Evolutionary conservation across 2,888 invertebrate genomes (phyloP), one percentile per base, ranked within the genome.

Genomic region (Plutella xylostella): DNA sequence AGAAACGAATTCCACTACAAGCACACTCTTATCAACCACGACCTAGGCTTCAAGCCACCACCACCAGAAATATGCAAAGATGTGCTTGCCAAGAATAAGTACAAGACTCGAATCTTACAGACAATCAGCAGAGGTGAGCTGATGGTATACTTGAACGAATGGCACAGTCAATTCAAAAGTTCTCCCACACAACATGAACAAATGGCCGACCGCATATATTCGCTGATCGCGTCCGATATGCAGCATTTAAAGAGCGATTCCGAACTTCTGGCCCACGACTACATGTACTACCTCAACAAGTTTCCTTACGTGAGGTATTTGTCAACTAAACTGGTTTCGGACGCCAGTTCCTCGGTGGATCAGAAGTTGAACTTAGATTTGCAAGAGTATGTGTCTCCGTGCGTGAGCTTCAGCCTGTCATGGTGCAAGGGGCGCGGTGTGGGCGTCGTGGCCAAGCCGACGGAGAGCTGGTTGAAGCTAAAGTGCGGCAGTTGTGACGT

Each of bases 21-120:
- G n/a, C 43, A 43, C 22, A 43, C 43, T 2, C n/a, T 43, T 9
- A 28, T 43, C 4, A 43, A 43, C 37, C 15, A 14, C 7, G 25
- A 37, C 12, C 28, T 43, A 14, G 28, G 15, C 5, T 1, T 4
- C 6, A 14, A 2, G 6, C 22, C 35, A 0, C 11, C 6, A 11
- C 25, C 37, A n/a, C 37, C 35, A 7, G 5, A 3, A 1, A 25
- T 37, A 4, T 28, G 28, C 28, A 11, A 22, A 12, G n/a, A 25
- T 5, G 28, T 43, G 2, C 30, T 35, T 12, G 3, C 14, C 18
- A 35, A 28, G 15, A 7, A 15, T 5, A 41, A n/a, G n/a, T 19
- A 18, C 19, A 41, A 19, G 25, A 9, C 22, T 12, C 30, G 18
- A 19, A n/a, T 7, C 17, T 19, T 6, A 19, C n/a, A 22, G 4